Evolutionary conservation across 2,888 invertebrate species (phyloP).

Genomic region (Apodemia zela): DNA sequence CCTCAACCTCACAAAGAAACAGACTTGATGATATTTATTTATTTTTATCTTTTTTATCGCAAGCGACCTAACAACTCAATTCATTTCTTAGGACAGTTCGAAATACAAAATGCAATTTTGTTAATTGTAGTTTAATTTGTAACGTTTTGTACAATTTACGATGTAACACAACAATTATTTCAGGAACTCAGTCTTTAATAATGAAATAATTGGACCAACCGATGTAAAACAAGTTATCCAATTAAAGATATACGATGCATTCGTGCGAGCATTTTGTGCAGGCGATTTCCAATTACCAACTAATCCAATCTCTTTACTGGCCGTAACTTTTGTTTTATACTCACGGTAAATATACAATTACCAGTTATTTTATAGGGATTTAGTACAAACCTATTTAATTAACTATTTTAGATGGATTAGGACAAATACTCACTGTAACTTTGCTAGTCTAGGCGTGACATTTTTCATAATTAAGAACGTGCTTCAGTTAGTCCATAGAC

Average conservation of each 20-base stretch:
- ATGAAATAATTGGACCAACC: slow-evolving; percentile 15
- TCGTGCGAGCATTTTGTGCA: slow-evolving; percentile 19
- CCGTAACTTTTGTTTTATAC: slow-evolving; percentile 4
- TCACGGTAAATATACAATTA: too few relatives aligned
- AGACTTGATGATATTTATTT: too few relatives aligned
- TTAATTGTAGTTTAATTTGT: not conserved
- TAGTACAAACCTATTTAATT: too few relatives aligned
- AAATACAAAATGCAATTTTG: not conserved
- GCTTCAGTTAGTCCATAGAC: too few relatives aligned
- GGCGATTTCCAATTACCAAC: slow-evolving; percentile 14
- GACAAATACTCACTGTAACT: too few relatives aligned
- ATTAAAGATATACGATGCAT: slow-evolving; percentile 22
- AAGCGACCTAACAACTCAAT: too few relatives aligned
- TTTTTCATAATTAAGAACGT: too few relatives aligned
- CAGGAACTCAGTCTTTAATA: not conserved
- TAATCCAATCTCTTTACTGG: slow-evolving; percentile 7
- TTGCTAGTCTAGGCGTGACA: too few relatives aligned
- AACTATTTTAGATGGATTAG: too few relatives aligned
- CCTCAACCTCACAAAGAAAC: too few relatives aligned
- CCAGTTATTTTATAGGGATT: not conserved
- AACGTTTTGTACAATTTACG: slow-evolving; percentile 11
- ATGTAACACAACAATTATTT: not conserved
- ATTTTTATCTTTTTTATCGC: too few relatives aligned
- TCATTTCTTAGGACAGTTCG: not conserved
- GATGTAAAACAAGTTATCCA: slow-evolving; percentile 20